Conservation (phyloP, 1,140 invertebrate genomes). For the Polyergus mexicanus region DNA sequence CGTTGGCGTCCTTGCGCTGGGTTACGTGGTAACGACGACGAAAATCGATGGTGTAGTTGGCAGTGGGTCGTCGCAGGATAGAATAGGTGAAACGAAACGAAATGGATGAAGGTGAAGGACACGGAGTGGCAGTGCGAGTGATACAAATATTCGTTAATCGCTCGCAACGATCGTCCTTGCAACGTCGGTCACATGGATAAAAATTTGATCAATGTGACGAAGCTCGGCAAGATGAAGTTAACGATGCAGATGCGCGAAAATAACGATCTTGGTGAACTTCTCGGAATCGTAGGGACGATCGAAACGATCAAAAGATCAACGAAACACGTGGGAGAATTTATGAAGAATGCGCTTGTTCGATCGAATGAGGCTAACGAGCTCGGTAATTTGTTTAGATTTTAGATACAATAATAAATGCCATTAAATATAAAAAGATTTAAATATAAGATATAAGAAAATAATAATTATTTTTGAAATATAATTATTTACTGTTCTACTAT, state of each 20-base stretch:
- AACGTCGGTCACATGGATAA: slow-evolving; percentile 40
- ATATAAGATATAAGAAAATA: not conserved
- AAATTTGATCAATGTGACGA: slow-evolving; percentile 46
- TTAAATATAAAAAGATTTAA: too few species aligned
- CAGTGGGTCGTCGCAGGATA: slow-evolving; percentile 70
- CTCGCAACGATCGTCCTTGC: slow-evolving; percentile 71
- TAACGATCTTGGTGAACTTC: slow-evolving; percentile 31
- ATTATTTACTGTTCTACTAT: not conserved
- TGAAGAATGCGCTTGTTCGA: not conserved
- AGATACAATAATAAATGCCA: not conserved
- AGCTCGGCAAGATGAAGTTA: slow-evolving; percentile 16
- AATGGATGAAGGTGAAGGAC: slow-evolving; percentile 76
- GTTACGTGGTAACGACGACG: slow-evolving; percentile 66
- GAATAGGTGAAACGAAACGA: slow-evolving; percentile 64
- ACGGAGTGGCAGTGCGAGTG: slow-evolving; percentile 58
- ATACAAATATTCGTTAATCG: slow-evolving; percentile 74
- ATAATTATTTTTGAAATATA: slow-evolving; percentile 11
- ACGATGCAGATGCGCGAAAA: slow-evolving; percentile 3
- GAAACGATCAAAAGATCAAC: not conserved
- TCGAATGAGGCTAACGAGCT: slow-evolving; percentile 10
- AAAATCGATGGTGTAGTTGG: slow-evolving; percentile 74
- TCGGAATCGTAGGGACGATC: slow-evolving; percentile 35
- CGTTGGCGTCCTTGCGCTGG: slow-evolving; percentile 55
- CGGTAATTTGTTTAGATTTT: slow-evolving; percentile 30
- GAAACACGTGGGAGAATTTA: slow-evolving; percentile 14